Conservation (phyloP, 1,140 invertebrate genomes). For the Bathynomus jamesi region DNA sequence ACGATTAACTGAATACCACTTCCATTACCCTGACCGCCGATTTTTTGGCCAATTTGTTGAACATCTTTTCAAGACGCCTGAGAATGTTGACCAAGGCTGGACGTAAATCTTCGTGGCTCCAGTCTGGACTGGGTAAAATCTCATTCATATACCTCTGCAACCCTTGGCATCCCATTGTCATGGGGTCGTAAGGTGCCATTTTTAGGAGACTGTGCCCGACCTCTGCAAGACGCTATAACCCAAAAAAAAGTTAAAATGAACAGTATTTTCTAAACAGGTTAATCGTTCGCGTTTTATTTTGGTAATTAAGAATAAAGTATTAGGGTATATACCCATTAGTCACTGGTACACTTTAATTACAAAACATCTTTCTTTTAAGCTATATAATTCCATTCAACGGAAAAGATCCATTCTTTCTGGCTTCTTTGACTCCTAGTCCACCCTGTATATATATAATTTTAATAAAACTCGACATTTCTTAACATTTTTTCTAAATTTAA, state of each 20-base stretch:
- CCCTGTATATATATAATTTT: not conserved
- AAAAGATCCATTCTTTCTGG: not conserved
- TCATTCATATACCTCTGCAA: slow-evolving; percentile 89
- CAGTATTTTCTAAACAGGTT: not conserved
- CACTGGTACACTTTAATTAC: too few species aligned
- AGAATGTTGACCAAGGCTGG: slow-evolving; percentile 87
- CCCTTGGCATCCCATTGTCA: slow-evolving; percentile 88
- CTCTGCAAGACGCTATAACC: slow-evolving; percentile 74
- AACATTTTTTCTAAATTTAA: too few species aligned
- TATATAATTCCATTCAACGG: not conserved
- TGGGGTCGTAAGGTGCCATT: slow-evolving; percentile 92
- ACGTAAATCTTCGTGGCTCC: slow-evolving; percentile 87
- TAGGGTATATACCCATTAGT: too few species aligned
- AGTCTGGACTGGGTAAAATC: slow-evolving; percentile 89
- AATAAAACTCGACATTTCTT: too few species aligned
- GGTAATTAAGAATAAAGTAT: not conserved
- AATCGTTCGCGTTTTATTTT: too few species aligned
- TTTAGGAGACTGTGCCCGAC: slow-evolving; percentile 94
- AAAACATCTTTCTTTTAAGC: not conserved
- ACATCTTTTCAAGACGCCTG: slow-evolving; percentile 87
- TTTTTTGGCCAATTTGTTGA: slow-evolving; percentile 95
- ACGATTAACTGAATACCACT: slow-evolving; percentile 33
- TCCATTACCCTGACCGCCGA: slow-evolving; percentile 72
- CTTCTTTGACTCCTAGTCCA: not conserved
- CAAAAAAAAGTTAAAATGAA: not conserved